These are phyloP conservation scores for Leptodactylus fuscus DNA, from an alignment of 2,113 vertebrate genomes.

Conservation along the genomic window DNA sequence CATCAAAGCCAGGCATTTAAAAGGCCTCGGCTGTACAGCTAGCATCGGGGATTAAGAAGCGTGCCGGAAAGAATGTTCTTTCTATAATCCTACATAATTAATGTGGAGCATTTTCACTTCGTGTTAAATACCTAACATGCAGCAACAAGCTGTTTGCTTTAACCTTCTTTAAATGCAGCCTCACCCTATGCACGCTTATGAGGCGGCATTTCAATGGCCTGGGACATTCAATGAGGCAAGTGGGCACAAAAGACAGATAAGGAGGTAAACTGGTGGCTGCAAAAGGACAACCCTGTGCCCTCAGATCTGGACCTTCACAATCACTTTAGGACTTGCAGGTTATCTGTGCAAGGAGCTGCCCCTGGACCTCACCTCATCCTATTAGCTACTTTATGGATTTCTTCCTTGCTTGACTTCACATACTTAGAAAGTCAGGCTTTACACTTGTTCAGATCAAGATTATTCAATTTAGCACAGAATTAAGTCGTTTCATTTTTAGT, in stretches of 20 bases:
- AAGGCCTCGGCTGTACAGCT: slow-evolving; percentile 38
- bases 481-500: not conserved
- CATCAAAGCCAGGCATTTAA: slow-evolving; percentile 51
- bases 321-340: not conserved
- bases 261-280: not conserved
- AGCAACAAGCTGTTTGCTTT: slow-evolving; percentile 61
- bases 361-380: not conserved
- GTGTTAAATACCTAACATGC: slow-evolving; percentile 57
- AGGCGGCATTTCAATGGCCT: slow-evolving; percentile 20
- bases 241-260: not conserved
- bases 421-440: not conserved
- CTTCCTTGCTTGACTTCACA: not conserved
- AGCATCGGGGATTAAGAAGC: slow-evolving; percentile 67
- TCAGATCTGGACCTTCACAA: not conserved
- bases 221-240: not conserved
- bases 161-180: slow-evolving; percentile 40
- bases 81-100: slow-evolving; percentile 69
- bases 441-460: not conserved
- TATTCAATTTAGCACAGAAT: not conserved
- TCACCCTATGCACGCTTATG: not conserved
- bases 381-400: not conserved
- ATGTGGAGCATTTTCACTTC: slow-evolving; percentile 57
- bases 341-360: not conserved
- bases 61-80: slow-evolving; percentile 63
- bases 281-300: not conserved